These are phyloP conservation scores for Homalodisca vitripennis DNA, from an alignment of 1,140 invertebrate genomes.

Conservation along the genomic window DNA sequence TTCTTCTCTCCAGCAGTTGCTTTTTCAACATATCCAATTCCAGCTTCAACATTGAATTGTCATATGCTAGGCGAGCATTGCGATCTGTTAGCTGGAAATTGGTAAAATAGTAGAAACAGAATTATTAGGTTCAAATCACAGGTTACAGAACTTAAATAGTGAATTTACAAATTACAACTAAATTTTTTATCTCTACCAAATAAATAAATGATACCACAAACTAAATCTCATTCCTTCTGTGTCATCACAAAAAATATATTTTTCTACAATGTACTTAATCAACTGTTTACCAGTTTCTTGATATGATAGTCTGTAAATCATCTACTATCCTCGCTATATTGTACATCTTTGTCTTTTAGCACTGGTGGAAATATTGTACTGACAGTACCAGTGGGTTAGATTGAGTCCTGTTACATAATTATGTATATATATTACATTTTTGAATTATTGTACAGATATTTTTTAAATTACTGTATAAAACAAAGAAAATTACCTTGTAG, in stretches of 20 bases:
- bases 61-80: slow-evolving; percentile 12
- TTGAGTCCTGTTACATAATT: neutral
- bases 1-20: neutral
- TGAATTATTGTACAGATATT: neutral
- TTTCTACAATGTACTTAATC: no score
- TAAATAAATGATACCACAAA: neutral
- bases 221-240: neutral
- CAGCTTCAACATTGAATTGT: slow-evolving; percentile 1
- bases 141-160: neutral
- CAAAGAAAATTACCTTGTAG: neutral
- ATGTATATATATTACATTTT: neutral
- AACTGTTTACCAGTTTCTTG: no score
- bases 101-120: neutral
- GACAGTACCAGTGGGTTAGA: neutral
- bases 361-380: neutral
- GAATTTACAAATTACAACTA: neutral
- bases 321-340: no score
- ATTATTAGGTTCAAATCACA: neutral
- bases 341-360: neutral
- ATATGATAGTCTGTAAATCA: no score
- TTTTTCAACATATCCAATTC: neutral
- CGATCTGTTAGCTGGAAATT: neutral
- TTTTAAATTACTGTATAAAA: neutral
- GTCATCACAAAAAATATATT: neutral
- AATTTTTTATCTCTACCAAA: neutral